These are phyloP conservation scores for Drosophila colorata DNA, from an alignment of 2,888 invertebrate species.

Conservation along the genomic window DNA sequence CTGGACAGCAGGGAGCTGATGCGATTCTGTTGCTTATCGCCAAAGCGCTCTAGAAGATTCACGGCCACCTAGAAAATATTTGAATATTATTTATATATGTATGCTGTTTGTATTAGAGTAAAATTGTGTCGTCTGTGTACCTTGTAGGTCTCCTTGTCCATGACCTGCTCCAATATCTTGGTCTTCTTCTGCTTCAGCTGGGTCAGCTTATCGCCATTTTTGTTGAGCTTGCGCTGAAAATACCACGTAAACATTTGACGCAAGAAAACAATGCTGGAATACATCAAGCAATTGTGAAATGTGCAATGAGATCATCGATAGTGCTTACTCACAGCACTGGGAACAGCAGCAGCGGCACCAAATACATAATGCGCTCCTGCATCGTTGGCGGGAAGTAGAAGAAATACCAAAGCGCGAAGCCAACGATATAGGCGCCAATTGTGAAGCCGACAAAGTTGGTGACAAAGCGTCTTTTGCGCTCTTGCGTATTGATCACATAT, in stretches of 20 bases:
- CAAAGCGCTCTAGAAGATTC: conserved; percentile 84
- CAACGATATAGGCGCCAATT: conserved; percentile 89
- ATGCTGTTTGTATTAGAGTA: neutral
- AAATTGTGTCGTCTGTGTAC: conserved; percentile 83
- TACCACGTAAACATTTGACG: conserved; percentile 94
- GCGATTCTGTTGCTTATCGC: conserved; percentile 76
- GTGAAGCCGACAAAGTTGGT: conserved; percentile 91
- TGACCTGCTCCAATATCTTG: conserved; percentile 96
- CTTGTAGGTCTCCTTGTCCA: conserved; percentile 99
- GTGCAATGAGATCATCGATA: conserved; percentile 42
- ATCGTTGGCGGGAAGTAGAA: conserved; percentile 92
- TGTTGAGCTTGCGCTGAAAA: conserved; percentile 92
- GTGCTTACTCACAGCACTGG: conserved; percentile 91
- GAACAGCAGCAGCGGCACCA: conserved; percentile 91
- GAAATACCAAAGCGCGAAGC: conserved; percentile 91
- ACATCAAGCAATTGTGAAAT: conserved; percentile 15
- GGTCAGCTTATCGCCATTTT: conserved; percentile 90
- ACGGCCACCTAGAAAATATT: conserved; percentile 79
- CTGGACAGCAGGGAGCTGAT: conserved; percentile 11
- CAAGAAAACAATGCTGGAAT: conserved; percentile 90
- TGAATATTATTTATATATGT: neutral
- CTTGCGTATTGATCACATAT: conserved; percentile 92
- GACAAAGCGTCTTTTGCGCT: conserved; percentile 92
- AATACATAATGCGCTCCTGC: conserved; percentile 90
- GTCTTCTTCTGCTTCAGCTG: conserved; percentile 93